Conservation (phyloP, 2,113 vertebrate species). For the Heterochromis multidens region DNA sequence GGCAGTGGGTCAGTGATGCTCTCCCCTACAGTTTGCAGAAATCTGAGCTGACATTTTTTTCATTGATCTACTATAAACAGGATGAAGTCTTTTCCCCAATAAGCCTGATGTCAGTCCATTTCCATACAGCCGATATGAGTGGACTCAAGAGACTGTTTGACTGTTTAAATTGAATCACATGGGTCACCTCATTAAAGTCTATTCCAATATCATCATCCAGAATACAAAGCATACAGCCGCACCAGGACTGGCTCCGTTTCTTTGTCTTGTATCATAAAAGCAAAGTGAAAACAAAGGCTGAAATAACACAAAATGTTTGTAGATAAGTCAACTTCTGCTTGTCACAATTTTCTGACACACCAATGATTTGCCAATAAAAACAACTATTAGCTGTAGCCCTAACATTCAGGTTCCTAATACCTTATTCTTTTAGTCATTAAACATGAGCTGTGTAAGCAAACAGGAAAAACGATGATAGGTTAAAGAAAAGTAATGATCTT, state of each 20-base stretch:
- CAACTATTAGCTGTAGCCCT: background rate
- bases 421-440: background rate
- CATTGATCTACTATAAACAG: slow-evolving; percentile 78
- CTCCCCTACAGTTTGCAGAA: background rate
- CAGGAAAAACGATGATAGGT: no score
- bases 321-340: background rate
- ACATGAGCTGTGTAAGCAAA: no score
- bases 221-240: slow-evolving; percentile 94
- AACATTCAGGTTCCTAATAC: background rate
- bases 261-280: background rate
- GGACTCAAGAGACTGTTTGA: slow-evolving; percentile 90
- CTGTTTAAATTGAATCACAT: slow-evolving; percentile 95
- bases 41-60: background rate
- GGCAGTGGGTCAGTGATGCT: background rate
- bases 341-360: no score
- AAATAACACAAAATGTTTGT: accelerated
- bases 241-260: slow-evolving; percentile 21
- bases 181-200: slow-evolving; percentile 90
- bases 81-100: slow-evolving; percentile 94
- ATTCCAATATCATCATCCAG: slow-evolving; percentile 96
- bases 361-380: background rate
- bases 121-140: slow-evolving; percentile 94
- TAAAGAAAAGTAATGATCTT: no score
- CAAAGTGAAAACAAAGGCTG: background rate
- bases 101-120: slow-evolving; percentile 97